A percentile compares a stretch with the other conserved stretches of the same genome.
phyloP scores from a whole-genome alignment of 2,797 vertebrate genomes.

The Mus minutoides region DNA sequence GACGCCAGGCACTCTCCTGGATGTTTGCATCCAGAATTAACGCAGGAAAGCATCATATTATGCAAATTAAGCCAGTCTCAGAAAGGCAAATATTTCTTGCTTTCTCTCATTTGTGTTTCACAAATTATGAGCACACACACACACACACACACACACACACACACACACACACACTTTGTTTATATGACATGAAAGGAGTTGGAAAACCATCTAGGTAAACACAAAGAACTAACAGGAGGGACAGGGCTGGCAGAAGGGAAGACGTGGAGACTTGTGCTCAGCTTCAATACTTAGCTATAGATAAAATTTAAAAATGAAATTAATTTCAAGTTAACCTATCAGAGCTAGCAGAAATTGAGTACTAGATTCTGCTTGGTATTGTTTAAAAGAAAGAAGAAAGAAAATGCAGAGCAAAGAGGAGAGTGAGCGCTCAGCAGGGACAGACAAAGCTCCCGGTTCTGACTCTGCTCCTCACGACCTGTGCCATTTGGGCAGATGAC shows the following conservation, averaged over 20 bases:
- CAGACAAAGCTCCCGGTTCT: neutral
- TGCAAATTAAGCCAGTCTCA: neutral
- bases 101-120: neutral
- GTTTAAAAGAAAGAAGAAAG: neutral
- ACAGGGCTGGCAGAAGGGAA: neutral
- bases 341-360: neutral
- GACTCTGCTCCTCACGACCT: neutral
- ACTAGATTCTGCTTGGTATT: neutral
- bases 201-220: neutral
- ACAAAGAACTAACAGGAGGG: neutral
- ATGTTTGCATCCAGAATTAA: neutral
- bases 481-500: neutral
- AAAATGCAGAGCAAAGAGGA: neutral
- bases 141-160: too few species aligned
- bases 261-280: neutral
- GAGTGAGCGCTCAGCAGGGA: rapidly evolving
- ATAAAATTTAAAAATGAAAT: neutral
- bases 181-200: neutral
- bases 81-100: neutral
- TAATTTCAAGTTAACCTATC: neutral
- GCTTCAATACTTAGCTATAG: too few species aligned
- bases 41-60: neutral
- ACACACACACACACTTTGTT: neutral
- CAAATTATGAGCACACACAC: neutral
- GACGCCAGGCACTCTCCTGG: neutral